A percentile compares a stretch with the other conserved stretches of the same genome.
These are phyloP conservation scores for Eupithecia insigniata DNA, from an alignment of 2,888 invertebrate species.

Conservation along the genomic window DNA sequence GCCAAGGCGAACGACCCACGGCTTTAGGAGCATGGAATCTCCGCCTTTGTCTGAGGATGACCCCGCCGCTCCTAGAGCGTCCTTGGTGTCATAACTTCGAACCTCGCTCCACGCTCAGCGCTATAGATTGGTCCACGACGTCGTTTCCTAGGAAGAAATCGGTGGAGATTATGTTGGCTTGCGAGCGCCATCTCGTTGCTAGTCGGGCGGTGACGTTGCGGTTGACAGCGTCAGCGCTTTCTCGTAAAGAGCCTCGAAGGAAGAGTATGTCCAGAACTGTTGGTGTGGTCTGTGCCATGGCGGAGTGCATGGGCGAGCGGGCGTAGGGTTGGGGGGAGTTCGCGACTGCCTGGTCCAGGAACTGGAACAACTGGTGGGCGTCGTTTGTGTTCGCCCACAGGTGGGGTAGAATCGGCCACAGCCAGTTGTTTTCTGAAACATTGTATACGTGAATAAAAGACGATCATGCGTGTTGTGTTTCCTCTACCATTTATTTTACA, in stretches of 20 bases:
- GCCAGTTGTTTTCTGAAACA: constrained; percentile 83
- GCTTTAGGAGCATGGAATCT: constrained; percentile 29
- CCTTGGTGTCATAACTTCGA: constrained; percentile 72
- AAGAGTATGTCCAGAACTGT: constrained; percentile 86
- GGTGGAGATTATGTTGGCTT: constrained; percentile 88
- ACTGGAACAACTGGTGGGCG: constrained; percentile 66
- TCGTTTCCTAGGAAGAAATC: constrained; percentile 90
- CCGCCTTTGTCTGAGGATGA: constrained; percentile 53
- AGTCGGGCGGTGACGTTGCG: constrained; percentile 88
- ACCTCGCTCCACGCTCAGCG: constrained; percentile 74
- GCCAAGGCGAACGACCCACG: constrained; percentile 63
- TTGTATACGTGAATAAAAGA: neutral
- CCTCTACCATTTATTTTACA: neutral
- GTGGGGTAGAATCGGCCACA: constrained; percentile 87
- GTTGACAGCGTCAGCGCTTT: constrained; percentile 87
- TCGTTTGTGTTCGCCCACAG: constrained; percentile 86
- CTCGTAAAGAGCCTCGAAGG: constrained; percentile 85
- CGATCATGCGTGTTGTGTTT: neutral
- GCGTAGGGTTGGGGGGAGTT: constrained; percentile 70
- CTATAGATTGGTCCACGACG: constrained; percentile 87
- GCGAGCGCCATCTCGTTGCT: constrained; percentile 86
- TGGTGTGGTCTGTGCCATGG: constrained; percentile 91
- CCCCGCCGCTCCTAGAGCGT: constrained; percentile 65
- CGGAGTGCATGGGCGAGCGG: constrained; percentile 84
- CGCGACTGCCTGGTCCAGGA: constrained; percentile 71